These are phyloP conservation scores for Ptychoptera albimana DNA, from an alignment of 2,888 invertebrate species.

Conservation along the genomic window DNA sequence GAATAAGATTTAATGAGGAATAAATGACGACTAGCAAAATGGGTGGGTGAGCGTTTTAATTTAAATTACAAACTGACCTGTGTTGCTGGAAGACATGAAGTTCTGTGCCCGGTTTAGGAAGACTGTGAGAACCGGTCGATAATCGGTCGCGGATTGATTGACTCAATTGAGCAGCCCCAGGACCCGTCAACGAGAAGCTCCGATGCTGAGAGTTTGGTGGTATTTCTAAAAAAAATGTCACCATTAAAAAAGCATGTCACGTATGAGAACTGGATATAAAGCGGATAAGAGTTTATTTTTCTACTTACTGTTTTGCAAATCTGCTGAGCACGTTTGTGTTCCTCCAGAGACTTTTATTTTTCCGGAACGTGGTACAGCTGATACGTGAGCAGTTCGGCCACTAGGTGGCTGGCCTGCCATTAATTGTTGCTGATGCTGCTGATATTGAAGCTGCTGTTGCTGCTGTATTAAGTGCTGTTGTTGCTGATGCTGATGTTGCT, in stretches of 20 bases:
- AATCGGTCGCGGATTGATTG: slow-evolving; percentile 73
- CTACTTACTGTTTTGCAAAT: slow-evolving; percentile 50
- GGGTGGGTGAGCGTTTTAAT: slow-evolving; percentile 1
- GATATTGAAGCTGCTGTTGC: not conserved
- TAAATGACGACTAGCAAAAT: slow-evolving; percentile 2
- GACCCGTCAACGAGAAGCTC: slow-evolving; percentile 70
- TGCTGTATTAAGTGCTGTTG: slow-evolving; percentile 7
- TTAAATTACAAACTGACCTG: slow-evolving; percentile 27
- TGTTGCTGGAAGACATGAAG: slow-evolving; percentile 45
- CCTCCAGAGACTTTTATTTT: slow-evolving; percentile 84
- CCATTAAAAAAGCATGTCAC: slow-evolving; percentile 1
- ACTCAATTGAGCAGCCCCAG: slow-evolving; percentile 71
- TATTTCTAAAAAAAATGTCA: slow-evolving; percentile 32
- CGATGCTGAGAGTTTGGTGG: slow-evolving; percentile 59
- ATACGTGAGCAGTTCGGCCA: slow-evolving; percentile 63
- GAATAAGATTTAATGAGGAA: no score
- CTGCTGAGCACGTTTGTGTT: slow-evolving; percentile 72
- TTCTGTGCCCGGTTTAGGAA: slow-evolving; percentile 59
- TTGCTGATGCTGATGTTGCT: slow-evolving; percentile 4
- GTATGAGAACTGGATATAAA: not conserved
- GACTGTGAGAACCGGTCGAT: slow-evolving; percentile 69
- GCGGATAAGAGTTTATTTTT: slow-evolving; percentile 1
- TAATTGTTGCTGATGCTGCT: slow-evolving; percentile 7
- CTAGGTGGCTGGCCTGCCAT: slow-evolving; percentile 16
- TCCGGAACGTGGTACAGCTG: slow-evolving; percentile 61